Evolutionary conservation across 2,888 invertebrate species (phyloP).

Genomic region (Drosophila quasianomalipes): DNA sequence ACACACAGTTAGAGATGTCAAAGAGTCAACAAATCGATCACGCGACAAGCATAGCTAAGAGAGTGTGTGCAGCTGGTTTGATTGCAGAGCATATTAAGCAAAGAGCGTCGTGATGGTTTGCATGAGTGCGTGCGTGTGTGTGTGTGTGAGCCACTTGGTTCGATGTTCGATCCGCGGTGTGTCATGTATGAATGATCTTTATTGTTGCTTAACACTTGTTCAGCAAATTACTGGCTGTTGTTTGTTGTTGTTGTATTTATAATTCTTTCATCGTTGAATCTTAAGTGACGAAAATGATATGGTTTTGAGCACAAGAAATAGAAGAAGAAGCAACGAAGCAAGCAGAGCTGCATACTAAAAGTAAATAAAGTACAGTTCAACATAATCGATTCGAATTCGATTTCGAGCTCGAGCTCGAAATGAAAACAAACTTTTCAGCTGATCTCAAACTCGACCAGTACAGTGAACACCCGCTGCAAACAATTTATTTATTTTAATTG

Average conservation of each 20-base stretch:
- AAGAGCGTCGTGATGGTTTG: not conserved
- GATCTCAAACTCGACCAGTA: not conserved
- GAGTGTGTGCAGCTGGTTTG: not conserved
- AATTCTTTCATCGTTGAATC: conserved; percentile 31
- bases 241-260: conserved; percentile 24
- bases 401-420: not conserved
- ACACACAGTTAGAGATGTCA: conserved; percentile 14
- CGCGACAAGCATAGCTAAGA: conserved; percentile 18
- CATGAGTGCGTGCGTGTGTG: not conserved
- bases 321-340: not conserved
- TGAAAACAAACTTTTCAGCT: not conserved
- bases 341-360: not conserved
- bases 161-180: conserved; percentile 13
- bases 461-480: not conserved
- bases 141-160: conserved; percentile 6
- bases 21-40: conserved; percentile 47
- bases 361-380: not conserved
- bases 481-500: not conserved
- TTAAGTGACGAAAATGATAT: conserved; percentile 20
- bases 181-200: conserved; percentile 19
- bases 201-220: conserved; percentile 30
- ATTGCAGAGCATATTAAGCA: conserved; percentile 9
- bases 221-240: conserved; percentile 16
- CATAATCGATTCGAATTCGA: not conserved
- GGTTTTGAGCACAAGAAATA: not conserved